phyloP scores from a whole-genome alignment of 1,140 invertebrate genomes.

The Drosophila asahinai region DNA sequence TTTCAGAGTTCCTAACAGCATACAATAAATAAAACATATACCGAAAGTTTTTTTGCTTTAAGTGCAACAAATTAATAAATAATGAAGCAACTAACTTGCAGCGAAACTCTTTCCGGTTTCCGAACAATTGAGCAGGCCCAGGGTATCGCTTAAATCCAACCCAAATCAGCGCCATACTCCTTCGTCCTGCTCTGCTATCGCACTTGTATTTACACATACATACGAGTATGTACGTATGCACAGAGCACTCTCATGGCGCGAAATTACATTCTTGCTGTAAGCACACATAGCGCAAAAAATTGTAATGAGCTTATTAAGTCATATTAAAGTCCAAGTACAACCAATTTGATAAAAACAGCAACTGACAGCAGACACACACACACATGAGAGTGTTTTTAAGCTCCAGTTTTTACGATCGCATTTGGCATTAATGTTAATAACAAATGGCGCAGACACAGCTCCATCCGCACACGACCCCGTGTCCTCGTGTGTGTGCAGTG shows the following conservation, averaged over 20 bases:
- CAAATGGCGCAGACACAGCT: conserved; percentile 56
- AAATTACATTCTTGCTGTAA: conserved; percentile 60
- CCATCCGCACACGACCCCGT: background rate
- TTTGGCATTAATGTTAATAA: conserved; percentile 77
- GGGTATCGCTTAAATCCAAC: conserved; percentile 36
- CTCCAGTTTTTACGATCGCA: conserved; percentile 50
- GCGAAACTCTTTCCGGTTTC: background rate
- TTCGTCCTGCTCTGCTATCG: conserved; percentile 30
- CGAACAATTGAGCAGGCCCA: background rate
- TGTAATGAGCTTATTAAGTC: conserved; percentile 73
- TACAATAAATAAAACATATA: background rate
- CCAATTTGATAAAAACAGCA: conserved; percentile 79
- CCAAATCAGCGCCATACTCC: conserved; percentile 14
- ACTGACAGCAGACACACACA: conserved; percentile 49
- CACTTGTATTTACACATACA: conserved; percentile 33
- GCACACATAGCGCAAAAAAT: conserved; percentile 36
- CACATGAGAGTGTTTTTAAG: conserved; percentile 51
- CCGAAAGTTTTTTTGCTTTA: background rate
- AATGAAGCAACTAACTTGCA: background rate
- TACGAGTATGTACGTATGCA: conserved; percentile 5
- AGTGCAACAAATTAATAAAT: background rate
- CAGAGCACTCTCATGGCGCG: conserved; percentile 39
- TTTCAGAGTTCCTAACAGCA: background rate
- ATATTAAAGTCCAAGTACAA: conserved; percentile 82
- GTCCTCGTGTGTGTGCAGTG: conserved; percentile 6